Base-by-base conservation (phyloP, 2,888 invertebrate species). In the Brachyopa scutellaris region DNA sequence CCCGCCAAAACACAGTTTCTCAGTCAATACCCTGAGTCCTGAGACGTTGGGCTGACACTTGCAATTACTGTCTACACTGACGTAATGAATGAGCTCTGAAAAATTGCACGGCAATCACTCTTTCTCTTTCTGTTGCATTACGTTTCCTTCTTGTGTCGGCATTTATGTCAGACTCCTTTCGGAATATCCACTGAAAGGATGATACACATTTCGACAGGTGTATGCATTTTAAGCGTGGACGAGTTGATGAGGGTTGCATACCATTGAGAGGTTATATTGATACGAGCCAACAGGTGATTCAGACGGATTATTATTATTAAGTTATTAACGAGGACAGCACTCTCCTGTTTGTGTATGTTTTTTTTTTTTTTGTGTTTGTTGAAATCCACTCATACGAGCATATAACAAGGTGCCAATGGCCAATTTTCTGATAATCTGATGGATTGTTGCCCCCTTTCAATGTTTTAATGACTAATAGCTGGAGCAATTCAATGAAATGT, bases 251-350 rank as follows among this genome's bases (percentile, higher is more conserved):
- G 83, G 83, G 83, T 83, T 62, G 45, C 66, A 55, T 72, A 53
- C 51, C 66, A 70, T 61, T 66, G 59, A 55, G 55, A 72, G 62
- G 62, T 61, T 33, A 42, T 67, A 72, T 51, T 73, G 67, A 73
- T 78, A 73, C 61, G 72, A 70, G 40, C 62, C 84, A 88, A 87
- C 88, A 88, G 88, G 88, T 88, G 88, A 88, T 87, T 85, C 84
- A 84, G 78, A 76, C 74, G 84, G 85, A 73, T 86, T 87, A 84
- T 87, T 86, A 85, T 88, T 88, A 88, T 88, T 88, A 88, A 88
- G 88, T 88, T 87, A 88, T 88, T 88, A 87, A 87, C 72, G 55
- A 66, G 66, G 38, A 70, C 61, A 40, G 45, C 76, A 72, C 66
- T 66, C 53, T 31, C 40, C 11, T 59, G 59, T 47, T 15, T 80